A percentile compares a stretch with the other conserved stretches of the same genome.
phyloP scores from a whole-genome alignment of 1,140 invertebrate species.

The Eciton burchellii region DNA sequence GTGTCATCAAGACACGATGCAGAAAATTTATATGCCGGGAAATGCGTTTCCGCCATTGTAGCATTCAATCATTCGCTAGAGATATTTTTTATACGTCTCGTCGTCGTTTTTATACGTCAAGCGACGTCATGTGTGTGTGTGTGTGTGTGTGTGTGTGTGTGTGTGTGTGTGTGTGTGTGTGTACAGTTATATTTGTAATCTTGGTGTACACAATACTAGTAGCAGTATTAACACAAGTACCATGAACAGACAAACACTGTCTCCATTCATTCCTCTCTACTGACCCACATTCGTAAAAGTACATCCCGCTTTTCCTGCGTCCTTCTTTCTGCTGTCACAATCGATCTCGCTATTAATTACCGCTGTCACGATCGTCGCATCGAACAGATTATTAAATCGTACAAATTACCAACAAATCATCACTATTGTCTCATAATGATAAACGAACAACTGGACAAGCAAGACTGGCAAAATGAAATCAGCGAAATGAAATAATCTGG shows the following conservation, averaged over 20 bases:
- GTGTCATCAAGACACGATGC: neutral
- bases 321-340: neutral
- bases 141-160: too few relatives aligned
- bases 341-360: neutral
- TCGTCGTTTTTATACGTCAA: too few relatives aligned
- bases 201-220: neutral
- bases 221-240: neutral
- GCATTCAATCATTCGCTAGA: too few relatives aligned
- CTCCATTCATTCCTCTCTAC: conserved; percentile 36
- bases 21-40: neutral
- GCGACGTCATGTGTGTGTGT: too few relatives aligned
- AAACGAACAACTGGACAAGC: too few relatives aligned
- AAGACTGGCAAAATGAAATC: too few relatives aligned
- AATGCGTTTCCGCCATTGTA: too few relatives aligned
- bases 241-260: conserved; percentile 22
- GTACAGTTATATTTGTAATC: neutral
- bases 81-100: too few relatives aligned
- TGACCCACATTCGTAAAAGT: conserved; percentile 14
- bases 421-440: neutral
- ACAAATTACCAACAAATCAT: neutral
- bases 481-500: too few relatives aligned
- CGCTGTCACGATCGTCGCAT: neutral
- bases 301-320: neutral
- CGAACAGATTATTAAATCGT: neutral
- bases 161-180: too few relatives aligned